Evolutionary conservation across 2,888 invertebrate genomes (phyloP), one percentile per base, ranked within the genome.

Genomic region (Tenthredo distinguenda): DNA sequence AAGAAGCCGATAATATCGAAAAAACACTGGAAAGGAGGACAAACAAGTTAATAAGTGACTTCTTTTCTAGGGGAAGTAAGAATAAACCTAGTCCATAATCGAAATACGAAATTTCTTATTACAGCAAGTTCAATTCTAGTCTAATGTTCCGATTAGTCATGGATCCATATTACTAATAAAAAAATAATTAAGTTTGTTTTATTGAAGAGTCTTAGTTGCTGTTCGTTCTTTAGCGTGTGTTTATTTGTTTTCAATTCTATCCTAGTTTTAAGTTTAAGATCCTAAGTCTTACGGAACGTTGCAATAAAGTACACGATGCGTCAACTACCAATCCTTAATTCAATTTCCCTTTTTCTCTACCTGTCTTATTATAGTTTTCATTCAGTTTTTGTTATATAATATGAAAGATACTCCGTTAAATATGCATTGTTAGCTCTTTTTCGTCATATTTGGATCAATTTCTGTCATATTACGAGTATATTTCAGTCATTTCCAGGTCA

Each of bases 1-100:
- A 77, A 50, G 55, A 77, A 31, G 55, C 77, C 34, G 31, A 31
- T 34, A 31, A 34, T 18, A 55, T 55, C 77, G 34, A 79, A 55
- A 79, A 79, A 55, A 79, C 77, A 55, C 34, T 79, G 18, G 77
- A 79, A 31, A 79, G 55, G 34, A 79, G 77, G 55, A 77, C 50
- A 55, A 79, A n/a, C 34, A 34, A 79, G 34, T 12, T 79, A 31
- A 79, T 79, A 55, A 79, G 77, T 37, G 71, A 71, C 71, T 71
- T 18, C 71, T 71, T 71, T 6, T 37, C 37, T 71, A 71, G 34
- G 71, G 37, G 71, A 71, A 71, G 71, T 71, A 37, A 71, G 9
- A 71, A 71, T n/a, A 74, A 74, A 7, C 31, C 50, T 55, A 58
- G 58, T 55, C 55, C 77, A 79, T 34, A 31, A 55, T 55, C 34